Evolutionary conservation across 2,888 invertebrate species (phyloP).

Genomic region (Meliscaeva auricollis): DNA sequence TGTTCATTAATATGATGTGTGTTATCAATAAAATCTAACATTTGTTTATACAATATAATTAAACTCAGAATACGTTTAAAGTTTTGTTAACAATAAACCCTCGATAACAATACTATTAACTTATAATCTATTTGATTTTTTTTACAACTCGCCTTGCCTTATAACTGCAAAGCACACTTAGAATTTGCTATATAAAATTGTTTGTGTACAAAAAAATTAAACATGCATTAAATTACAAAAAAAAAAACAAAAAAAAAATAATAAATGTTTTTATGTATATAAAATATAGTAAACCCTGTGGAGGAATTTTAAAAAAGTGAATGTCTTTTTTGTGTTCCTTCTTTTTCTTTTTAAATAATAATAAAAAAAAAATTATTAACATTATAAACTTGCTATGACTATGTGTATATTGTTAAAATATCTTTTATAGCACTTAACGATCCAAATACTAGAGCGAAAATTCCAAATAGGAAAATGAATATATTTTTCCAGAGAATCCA

Average conservation of each 20-base stretch:
- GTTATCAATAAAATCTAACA: not conserved
- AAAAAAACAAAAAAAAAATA: too few relatives aligned
- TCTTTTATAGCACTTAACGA: conserved; percentile 88
- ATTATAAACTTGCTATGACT: conserved; percentile 30
- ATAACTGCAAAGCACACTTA: conserved; percentile 34
- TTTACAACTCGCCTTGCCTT: conserved; percentile 45
- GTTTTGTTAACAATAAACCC: not conserved
- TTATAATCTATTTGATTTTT: not conserved
- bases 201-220: conserved; percentile 28
- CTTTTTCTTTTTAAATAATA: conserved; percentile 3
- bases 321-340: conserved; percentile 63
- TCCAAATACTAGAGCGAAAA: conserved; percentile 93
- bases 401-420: conserved; percentile 84
- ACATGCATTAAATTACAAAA: conserved; percentile 34
- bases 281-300: conserved; percentile 13
- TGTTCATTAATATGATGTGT: too few relatives aligned
- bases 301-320: conserved; percentile 37
- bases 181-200: conserved; percentile 36
- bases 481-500: conserved; percentile 93
- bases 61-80: too few relatives aligned
- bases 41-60: conserved; percentile 3
- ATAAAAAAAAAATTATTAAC: not conserved
- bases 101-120: not conserved
- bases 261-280: not conserved
- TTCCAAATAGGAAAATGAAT: conserved; percentile 90